Evolutionary conservation across 2,113 vertebrate genomes (phyloP), one percentile per base, ranked within the genome.

Genomic region (Stigmatopora argus): DNA sequence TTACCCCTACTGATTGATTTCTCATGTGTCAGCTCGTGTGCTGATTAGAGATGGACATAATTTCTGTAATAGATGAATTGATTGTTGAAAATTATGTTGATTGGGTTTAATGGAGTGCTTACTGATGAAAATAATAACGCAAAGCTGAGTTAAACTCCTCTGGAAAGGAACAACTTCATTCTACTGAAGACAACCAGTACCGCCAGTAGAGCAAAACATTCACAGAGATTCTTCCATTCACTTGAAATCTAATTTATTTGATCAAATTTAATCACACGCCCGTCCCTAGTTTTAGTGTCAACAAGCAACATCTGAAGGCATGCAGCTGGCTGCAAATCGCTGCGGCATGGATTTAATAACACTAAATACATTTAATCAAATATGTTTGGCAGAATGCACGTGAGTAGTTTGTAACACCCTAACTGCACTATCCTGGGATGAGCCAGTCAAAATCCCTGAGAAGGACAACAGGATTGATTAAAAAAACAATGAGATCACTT

Each of bases 401-500:
- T 41, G 9, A 41, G 9, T 41, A 41, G 38, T 41, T 10, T 41
- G 7, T 8, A 3, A 3, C 38, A 41, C 1, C 38, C 38, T 41
- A 10, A 41, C 9, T 10, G 38, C 6, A 41, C 7, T 41, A 41
- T 41, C 7, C 38, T 41, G 38, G 38, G 2, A 41, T 10, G 38
- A 41, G 7, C 9, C 38, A 41, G 38, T 10, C 38, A 41, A 41
- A 41, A 41, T 41, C 38, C 38, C 38, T 56, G 19, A 23, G 53
- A 35, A 17, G 5, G 57, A 18, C 18, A 59, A 15, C 2, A n/a
- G 18, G 51, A 53, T 23, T 53, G 51, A 53, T 23, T 53, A 17
- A 53, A 31, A 23, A 61, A 72, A 72, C 18, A 60, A 23, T 34
- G 11, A 58, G 5, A 7, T 38, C n/a, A 69, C 57, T 60, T 13